phyloP scores from a whole-genome alignment of 1,140 invertebrate species.

The Drosophila athabasca region DNA sequence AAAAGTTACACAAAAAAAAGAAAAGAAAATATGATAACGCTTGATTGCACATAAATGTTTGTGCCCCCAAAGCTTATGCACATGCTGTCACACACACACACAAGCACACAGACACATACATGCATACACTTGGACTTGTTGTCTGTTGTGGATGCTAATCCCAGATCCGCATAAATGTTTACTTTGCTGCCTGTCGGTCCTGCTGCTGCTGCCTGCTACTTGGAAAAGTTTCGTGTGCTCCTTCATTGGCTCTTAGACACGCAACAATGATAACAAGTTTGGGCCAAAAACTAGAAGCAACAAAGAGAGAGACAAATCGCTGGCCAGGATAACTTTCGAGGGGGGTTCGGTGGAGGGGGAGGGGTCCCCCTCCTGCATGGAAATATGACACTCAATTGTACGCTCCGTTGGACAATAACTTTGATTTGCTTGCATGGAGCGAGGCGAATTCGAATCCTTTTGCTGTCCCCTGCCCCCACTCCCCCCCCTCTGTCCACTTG shows the following conservation, averaged over 20 bases:
- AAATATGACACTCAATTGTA: slow-evolving; percentile 82
- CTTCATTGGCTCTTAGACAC: slow-evolving; percentile 78
- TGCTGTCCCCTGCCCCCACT: no score
- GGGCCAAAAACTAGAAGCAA: slow-evolving; percentile 36
- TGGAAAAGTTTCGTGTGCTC: slow-evolving; percentile 66
- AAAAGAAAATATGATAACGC: slow-evolving; percentile 55
- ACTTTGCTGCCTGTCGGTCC: slow-evolving; percentile 31
- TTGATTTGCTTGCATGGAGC: slow-evolving; percentile 64
- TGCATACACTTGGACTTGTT: slow-evolving; percentile 31
- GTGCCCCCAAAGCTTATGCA: not conserved
- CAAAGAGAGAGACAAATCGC: slow-evolving; percentile 38
- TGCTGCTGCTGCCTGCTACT: slow-evolving; percentile 26
- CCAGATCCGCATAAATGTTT: slow-evolving; percentile 70
- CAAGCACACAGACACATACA: slow-evolving; percentile 12
- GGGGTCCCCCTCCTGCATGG: slow-evolving; percentile 38
- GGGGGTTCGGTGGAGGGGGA: not conserved
- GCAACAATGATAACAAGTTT: slow-evolving; percentile 80
- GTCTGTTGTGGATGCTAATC: slow-evolving; percentile 60
- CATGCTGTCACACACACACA: slow-evolving; percentile 23
- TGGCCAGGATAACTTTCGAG: slow-evolving; percentile 52
- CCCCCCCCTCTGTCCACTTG: slow-evolving; percentile 48
- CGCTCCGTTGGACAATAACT: slow-evolving; percentile 78
- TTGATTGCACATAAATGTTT: slow-evolving; percentile 49
- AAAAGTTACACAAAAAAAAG: slow-evolving; percentile 44
- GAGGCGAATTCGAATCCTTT: slow-evolving; percentile 15